Base-by-base conservation (phyloP, 2,113 vertebrate genomes). In the Perca flavescens region DNA sequence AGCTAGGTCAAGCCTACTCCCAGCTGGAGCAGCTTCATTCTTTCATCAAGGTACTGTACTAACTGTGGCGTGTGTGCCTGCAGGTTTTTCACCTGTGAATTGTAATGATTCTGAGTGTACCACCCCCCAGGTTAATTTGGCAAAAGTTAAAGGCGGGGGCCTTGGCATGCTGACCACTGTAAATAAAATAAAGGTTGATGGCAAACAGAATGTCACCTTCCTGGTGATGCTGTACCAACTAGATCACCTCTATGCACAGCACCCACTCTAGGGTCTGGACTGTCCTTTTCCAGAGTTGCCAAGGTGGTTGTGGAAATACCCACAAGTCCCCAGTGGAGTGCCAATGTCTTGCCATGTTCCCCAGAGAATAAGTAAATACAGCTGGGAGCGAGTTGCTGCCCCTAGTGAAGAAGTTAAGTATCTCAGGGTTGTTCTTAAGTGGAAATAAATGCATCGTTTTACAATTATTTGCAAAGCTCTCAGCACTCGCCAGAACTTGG, bases 21-120 rank as follows among this genome's bases (percentile, higher is more conserved):
- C 97, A 96, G 90, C 91, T 95, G 76, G 95, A 97, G 61, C 95
- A 99, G 65, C 96, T 98, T 77, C 89, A 92, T 70, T 62, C 86
- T 28, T 98, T 99, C 92, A 95, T 97, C 65, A 96, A 97, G 97
- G 97, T 96, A 90, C 53, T 31, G 94, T 91, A 72, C 47, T 52
- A 14, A 87, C n/a, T 67, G 47, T 40, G 13, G 6, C 57, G 56
- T 56, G 16, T 63, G 57, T 58, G 53, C 66, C 53, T 53, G 15
- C 34, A 54, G 25, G 54, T 70, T 66, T 46, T 79, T 76, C 28
- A 52, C 15, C 61, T 74, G 14, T 28, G 25, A 84, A 15, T 69
- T 74, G 0, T 75, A 47, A n/a, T 53, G 22, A 58, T 49, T 11
- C 12, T 70, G 31, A 46, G 25, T 61, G 19, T 7, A 54, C 28